These are phyloP conservation scores for Heterodera filipjevi DNA, from an alignment of 2,888 invertebrate genomes.

Conservation along the genomic window DNA sequence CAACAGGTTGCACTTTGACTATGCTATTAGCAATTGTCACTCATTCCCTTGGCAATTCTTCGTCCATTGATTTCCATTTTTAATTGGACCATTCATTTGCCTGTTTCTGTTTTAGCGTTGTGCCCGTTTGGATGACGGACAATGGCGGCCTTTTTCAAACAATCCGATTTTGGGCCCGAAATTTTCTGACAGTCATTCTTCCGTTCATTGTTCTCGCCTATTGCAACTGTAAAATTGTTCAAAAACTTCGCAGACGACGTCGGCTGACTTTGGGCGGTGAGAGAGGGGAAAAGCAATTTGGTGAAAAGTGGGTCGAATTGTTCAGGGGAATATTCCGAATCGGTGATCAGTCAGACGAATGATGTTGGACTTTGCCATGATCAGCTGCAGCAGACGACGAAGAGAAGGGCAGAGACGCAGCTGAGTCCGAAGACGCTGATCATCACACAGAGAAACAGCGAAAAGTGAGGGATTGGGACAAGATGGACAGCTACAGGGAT, in stretches of 20 bases:
- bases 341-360: slow-evolving; percentile 13
- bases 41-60: not conserved
- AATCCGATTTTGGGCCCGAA: slow-evolving; percentile 45
- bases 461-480: not conserved
- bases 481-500: too few relatives aligned
- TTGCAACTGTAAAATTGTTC: slow-evolving; percentile 50
- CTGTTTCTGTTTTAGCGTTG: slow-evolving; percentile 33
- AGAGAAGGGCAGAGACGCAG: not conserved
- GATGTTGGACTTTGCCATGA: not conserved
- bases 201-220: slow-evolving; percentile 52
- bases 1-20: slow-evolving; percentile 25
- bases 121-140: slow-evolving; percentile 38
- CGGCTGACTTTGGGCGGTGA: slow-evolving; percentile 18
- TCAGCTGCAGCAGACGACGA: not conserved
- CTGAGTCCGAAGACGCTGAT: not conserved
- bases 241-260: slow-evolving; percentile 38
- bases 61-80: not conserved
- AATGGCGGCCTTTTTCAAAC: slow-evolving; percentile 17
- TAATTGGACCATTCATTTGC: not conserved
- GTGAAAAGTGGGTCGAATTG: not conserved
- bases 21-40: not conserved
- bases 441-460: not conserved
- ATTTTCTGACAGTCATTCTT: slow-evolving; percentile 48
- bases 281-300: not conserved
- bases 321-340: slow-evolving; percentile 22